Conservation (phyloP, 2,888 invertebrate genomes). For the Lagria hirta region DNA sequence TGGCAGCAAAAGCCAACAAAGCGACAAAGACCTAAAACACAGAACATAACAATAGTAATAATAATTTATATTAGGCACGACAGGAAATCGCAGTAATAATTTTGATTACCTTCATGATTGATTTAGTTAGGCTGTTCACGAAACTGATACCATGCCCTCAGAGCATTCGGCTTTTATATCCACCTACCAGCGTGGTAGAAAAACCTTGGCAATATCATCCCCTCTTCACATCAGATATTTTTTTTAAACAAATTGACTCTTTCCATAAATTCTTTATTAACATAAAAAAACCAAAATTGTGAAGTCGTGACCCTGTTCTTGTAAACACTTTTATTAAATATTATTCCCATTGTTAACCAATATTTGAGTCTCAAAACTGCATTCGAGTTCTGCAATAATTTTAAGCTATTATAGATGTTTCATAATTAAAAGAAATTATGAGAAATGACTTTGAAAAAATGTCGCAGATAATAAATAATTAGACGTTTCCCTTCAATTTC, state of each 20-base stretch:
- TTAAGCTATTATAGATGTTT: no score
- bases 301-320: conserved; percentile 18
- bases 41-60: conserved; percentile 15
- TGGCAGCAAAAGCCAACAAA: conserved; percentile 37
- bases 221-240: conserved; percentile 13
- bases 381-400: conserved; percentile 7
- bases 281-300: conserved; percentile 13
- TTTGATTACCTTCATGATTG: conserved; percentile 18
- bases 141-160: conserved; percentile 16
- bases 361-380: conserved; percentile 12
- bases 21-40: conserved; percentile 41
- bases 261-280: conserved; percentile 17
- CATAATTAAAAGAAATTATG: no score
- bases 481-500: no score
- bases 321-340: conserved; percentile 10
- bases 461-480: no score
- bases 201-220: conserved; percentile 21
- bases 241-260: conserved; percentile 9
- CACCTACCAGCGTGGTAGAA: conserved; percentile 6
- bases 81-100: conserved; percentile 3
- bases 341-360: conserved; percentile 16
- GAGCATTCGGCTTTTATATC: conserved; percentile 8
- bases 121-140: conserved; percentile 11
- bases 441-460: no score
- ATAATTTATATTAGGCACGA: conserved; percentile 5